phyloP scores from a whole-genome alignment of 2,113 vertebrate genomes.

The Maylandia zebra region DNA sequence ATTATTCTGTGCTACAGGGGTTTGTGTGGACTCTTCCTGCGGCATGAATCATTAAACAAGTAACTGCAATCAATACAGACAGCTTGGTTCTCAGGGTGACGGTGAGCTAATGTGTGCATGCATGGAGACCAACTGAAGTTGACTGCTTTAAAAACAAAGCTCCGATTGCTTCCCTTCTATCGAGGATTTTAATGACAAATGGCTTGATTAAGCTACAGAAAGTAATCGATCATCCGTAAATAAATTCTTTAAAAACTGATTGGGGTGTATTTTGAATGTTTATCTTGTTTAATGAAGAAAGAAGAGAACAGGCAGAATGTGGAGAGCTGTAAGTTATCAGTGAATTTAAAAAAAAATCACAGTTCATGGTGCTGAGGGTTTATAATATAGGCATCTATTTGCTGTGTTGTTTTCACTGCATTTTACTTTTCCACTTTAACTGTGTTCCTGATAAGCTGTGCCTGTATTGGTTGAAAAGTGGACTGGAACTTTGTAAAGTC shows the following conservation, averaged over 20 bases:
- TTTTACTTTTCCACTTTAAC: not conserved
- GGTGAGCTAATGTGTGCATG: slow-evolving; percentile 6
- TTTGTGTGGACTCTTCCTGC: slow-evolving; percentile 65
- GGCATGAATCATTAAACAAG: slow-evolving; percentile 68
- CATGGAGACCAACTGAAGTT: not conserved
- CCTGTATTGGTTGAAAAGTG: not conserved
- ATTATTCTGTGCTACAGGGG: slow-evolving; percentile 60
- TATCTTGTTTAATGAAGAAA: not conserved
- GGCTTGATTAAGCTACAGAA: not conserved
- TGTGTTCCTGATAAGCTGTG: not conserved
- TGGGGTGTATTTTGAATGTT: not conserved
- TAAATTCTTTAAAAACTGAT: not conserved
- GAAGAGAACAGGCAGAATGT: not conserved
- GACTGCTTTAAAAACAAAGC: not conserved
- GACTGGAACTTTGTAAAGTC: not conserved
- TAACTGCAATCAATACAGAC: slow-evolving; percentile 61
- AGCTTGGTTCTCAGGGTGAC: slow-evolving; percentile 29
- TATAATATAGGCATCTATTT: not conserved
- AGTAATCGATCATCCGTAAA: rapidly evolving
- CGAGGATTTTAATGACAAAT: not conserved
- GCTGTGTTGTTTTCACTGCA: not conserved
- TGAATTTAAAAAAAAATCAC: not conserved
- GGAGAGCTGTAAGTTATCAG: not conserved
- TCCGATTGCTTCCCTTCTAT: slow-evolving; percentile 34
- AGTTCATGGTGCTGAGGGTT: not conserved